Conservation (phyloP, 1,140 invertebrate genomes). For the Cyphomyrmex costatus region DNA sequence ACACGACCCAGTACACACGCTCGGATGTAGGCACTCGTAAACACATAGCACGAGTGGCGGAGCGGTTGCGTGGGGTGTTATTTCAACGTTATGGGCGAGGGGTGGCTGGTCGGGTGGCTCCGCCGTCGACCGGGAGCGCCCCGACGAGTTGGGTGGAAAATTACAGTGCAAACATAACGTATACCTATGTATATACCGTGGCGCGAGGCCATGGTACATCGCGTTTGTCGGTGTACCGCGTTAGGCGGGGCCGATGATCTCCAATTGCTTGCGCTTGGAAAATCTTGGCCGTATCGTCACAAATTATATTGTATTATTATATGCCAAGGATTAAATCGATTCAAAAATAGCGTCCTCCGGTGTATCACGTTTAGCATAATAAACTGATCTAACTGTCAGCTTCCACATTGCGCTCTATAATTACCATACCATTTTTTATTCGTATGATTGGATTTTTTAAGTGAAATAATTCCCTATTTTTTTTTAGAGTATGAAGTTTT, state of each 20-base stretch:
- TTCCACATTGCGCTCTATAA: neutral
- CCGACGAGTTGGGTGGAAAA: constrained; percentile 78
- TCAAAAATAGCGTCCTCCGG: neutral
- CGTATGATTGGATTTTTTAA: neutral
- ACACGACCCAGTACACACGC: constrained; percentile 69
- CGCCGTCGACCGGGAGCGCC: constrained; percentile 68
- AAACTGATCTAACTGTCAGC: neutral
- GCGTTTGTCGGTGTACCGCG: constrained; percentile 39
- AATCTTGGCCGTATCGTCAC: constrained; percentile 57
- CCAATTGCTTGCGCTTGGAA: constrained; percentile 62
- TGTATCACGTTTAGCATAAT: neutral
- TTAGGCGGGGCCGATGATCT: constrained; percentile 76
- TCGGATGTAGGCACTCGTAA: constrained; percentile 53
- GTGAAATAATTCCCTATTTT: neutral
- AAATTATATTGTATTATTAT: constrained; percentile 13
- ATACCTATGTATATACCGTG: constrained; percentile 67
- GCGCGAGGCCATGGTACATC: constrained; percentile 52
- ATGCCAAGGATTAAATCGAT: neutral
- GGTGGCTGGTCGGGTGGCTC: constrained; percentile 57
- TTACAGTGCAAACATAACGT: constrained; percentile 82
- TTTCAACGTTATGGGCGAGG: constrained; percentile 79
- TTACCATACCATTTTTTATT: neutral
- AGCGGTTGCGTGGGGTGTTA: constrained; percentile 79
- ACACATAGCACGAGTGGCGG: constrained; percentile 69
- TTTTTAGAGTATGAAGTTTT: neutral